These are phyloP conservation scores for Ardeotis arabs DNA, from an alignment of 2,113 vertebrate genomes.

Conservation along the genomic window DNA sequence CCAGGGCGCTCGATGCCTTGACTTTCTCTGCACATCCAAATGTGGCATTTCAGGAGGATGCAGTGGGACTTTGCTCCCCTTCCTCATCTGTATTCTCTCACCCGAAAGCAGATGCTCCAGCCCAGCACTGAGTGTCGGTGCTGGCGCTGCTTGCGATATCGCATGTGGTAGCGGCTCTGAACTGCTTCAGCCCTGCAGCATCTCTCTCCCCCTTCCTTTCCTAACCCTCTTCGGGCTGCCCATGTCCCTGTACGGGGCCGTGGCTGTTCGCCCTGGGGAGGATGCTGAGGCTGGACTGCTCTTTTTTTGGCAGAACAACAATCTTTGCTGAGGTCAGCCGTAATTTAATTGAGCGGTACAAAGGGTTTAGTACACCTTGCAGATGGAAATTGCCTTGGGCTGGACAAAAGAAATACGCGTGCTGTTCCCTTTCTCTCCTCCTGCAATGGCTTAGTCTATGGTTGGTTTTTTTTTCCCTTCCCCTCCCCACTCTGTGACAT, in stretches of 20 bases:
- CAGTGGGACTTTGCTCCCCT: neutral
- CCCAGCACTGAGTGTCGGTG: neutral
- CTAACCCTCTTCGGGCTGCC: neutral
- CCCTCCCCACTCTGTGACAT: neutral
- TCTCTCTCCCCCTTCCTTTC: neutral
- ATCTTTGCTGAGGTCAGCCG: constrained; percentile 23
- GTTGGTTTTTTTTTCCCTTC: neutral
- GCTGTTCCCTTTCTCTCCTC: neutral
- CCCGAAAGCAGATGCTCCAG: neutral
- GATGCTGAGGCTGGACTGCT: neutral
- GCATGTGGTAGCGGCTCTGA: rapidly evolving
- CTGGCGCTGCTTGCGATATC: neutral
- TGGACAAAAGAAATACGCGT: neutral
- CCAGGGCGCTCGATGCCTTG: neutral
- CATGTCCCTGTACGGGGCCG: rapidly evolving
- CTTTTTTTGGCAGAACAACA: neutral
- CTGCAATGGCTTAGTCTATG: neutral
- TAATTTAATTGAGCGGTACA: neutral
- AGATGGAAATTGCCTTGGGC: constrained; percentile 32
- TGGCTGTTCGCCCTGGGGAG: rapidly evolving
- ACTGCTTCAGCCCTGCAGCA: neutral
- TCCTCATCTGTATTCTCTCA: neutral
- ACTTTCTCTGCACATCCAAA: neutral
- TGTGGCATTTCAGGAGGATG: neutral
- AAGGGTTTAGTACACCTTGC: constrained; percentile 12